phyloP scores from a whole-genome alignment of 2,888 invertebrate genomes.

The Nemotelus nigrinus region DNA sequence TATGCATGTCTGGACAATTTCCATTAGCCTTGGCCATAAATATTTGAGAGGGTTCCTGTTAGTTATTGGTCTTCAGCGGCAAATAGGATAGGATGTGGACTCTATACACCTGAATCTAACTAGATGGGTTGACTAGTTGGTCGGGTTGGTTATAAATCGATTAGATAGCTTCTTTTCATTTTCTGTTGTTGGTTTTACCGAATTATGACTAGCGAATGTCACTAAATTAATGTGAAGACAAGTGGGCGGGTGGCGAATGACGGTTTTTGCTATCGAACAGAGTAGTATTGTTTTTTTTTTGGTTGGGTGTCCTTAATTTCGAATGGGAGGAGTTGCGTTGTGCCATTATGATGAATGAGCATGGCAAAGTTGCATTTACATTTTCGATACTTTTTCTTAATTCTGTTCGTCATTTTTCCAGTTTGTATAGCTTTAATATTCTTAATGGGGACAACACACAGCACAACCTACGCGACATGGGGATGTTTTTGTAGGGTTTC shows the following conservation, averaged over 20 bases:
- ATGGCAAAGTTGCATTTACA: not conserved
- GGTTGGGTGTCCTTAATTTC: too few species aligned
- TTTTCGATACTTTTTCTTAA: not conserved
- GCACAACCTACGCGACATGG: not conserved
- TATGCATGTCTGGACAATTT: slow-evolving; percentile 32
- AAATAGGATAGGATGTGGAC: not conserved
- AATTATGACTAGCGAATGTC: not conserved
- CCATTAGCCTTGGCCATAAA: slow-evolving; percentile 17
- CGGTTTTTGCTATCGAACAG: too few species aligned
- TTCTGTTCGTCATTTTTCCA: not conserved
- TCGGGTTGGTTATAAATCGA: slow-evolving; percentile 1
- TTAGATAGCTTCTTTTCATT: not conserved
- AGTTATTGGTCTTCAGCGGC: slow-evolving; percentile 9
- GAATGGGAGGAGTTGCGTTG: not conserved
- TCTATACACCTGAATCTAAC: not conserved
- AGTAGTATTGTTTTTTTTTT: too few species aligned
- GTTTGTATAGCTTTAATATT: not conserved
- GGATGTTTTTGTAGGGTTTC: not conserved
- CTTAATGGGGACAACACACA: not conserved
- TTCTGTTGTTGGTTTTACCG: not conserved
- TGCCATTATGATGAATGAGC: not conserved
- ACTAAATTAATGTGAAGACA: not conserved
- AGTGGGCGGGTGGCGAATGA: too few species aligned
- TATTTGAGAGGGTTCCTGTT: slow-evolving; percentile 21
- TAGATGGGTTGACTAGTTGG: not conserved